Evolutionary conservation across 1,140 invertebrate species (phyloP), one percentile per base, ranked within the genome.

Genomic region (Drosophila nasuta): DNA sequence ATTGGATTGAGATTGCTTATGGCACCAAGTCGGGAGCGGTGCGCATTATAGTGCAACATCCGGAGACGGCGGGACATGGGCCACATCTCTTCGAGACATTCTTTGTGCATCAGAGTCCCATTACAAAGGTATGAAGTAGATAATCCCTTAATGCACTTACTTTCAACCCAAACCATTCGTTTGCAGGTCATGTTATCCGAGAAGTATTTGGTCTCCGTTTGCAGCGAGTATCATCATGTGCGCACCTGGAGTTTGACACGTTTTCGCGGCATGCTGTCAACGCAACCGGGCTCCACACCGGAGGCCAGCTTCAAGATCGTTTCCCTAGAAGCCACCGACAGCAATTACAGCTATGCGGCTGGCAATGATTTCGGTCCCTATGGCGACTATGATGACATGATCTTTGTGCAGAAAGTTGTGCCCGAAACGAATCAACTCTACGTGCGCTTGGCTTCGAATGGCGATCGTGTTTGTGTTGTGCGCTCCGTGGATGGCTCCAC

Each of bases 1-100:
- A 99, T 93, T 99, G 98, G 98, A 98, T 99, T 88, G 98, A 99
- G 94, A 99, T 99, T 82, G 98, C 98, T 0, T 99, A 99, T 93
- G 98, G 98, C 5, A 99, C 98, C 6, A 96, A 96, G 89, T 97
- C 97, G 13, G 98, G 98, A 11, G 97, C 97, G 13, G 98, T 99
- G 1, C 94, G 98, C 58, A 98, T 99, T 0, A 99, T 99, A 68
- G 98, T 99, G 0, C 98, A 99, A 87, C 98, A 99, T 94, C 98
- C 98, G 1, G 98, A 99, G 93, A 99, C 98, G 0, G 98, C 99
- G 7, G 98, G 98, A 0, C 98, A 99, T 93, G 98, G 97, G 4
- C 98, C 98, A 13, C 98, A 99, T 93, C 93, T 99, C 8, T 99
- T 99, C 93, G 98, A 99, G 94, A 99, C 98, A 0, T 99, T 99